Base-by-base conservation (phyloP, 2,113 vertebrate species). In the Bubo blakistoni region DNA sequence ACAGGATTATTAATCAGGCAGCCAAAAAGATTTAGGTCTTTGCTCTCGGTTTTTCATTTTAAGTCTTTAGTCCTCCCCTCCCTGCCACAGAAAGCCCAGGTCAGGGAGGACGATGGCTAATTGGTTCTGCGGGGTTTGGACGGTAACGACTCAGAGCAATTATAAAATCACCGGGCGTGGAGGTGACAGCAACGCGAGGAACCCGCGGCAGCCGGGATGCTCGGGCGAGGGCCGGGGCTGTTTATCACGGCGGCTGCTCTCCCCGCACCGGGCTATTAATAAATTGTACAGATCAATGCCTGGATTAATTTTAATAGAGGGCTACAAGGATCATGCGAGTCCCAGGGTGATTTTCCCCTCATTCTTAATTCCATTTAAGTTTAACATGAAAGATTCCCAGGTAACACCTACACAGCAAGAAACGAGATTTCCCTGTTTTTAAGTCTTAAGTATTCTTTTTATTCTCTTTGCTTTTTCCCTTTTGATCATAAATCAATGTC, bases 1-100 rank as follows among this genome's bases (percentile, higher is more conserved):
- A 98, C 99, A 98, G 98, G 98, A 98, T 98, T 99, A 98, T 99
- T 99, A 98, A 99, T 99, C 98, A 98, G 98, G 96, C 92, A 97
- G 98, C 98, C 97, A 97, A 97, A 98, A 98, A 98, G 98, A 98
- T 98, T 97, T 98, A 98, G 98, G 98, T 98, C 98, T 99, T 96
- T 95, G 98, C 98, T 98, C 98, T 97, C 51, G 94, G 97, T 76
- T 96, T 96, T 92, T 96, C 97, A 54, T 96, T 98, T 97, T 88
- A 70, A 98, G 98, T 96, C 98, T 96, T 98, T 96, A 93, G 98
- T 97, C 84, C 95, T 95, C 96, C 98, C 92, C n/a, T 85, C 88
- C 94, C 96, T 94, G 85, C 97, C 98, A 84, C 89, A 95, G 97
- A 96, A 97, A 91, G 96, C 88, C 70, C 71, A 91, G 98, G 98